A percentile compares a stretch with the other conserved stretches of the same genome.
phyloP scores from a whole-genome alignment of 2,113 vertebrate genomes.

The Apaloderma vittatum region DNA sequence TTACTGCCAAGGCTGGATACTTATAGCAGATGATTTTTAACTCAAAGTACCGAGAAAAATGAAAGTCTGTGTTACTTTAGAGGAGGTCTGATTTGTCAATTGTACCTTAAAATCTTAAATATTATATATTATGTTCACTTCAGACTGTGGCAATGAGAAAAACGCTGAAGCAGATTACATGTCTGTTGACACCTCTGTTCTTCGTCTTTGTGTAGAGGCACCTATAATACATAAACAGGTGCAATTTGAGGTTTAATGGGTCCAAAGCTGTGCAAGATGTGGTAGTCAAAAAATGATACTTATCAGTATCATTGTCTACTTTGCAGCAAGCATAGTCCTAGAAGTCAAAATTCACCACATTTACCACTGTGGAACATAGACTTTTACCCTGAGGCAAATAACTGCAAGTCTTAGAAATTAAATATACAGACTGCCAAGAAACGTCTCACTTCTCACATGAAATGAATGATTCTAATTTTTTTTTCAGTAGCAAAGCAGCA shows the following conservation, averaged over 20 bases:
- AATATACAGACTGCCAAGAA: neutral
- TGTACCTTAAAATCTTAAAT: neutral
- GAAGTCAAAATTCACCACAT: neutral
- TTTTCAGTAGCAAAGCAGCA: neutral
- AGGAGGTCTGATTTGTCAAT: neutral
- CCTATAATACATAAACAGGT: neutral
- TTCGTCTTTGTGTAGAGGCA: neutral
- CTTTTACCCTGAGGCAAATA: neutral
- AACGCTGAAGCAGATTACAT: neutral
- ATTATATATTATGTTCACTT: neutral
- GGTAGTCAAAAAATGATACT: neutral
- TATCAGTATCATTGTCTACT: neutral
- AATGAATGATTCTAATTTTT: neutral
- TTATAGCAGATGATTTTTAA: neutral
- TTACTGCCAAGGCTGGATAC: neutral
- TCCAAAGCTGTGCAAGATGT: neutral
- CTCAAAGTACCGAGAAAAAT: neutral
- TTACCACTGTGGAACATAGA: neutral
- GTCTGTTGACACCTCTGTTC: neutral
- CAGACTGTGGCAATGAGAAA: neutral
- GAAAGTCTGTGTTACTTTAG: neutral
- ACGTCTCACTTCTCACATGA: neutral
- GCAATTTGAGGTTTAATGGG: neutral
- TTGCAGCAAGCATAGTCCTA: neutral
- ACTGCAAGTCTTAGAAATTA: neutral